Evolutionary conservation across 2,113 vertebrate genomes (phyloP), one percentile per base, ranked within the genome.

Genomic region (Strix uralensis): DNA sequence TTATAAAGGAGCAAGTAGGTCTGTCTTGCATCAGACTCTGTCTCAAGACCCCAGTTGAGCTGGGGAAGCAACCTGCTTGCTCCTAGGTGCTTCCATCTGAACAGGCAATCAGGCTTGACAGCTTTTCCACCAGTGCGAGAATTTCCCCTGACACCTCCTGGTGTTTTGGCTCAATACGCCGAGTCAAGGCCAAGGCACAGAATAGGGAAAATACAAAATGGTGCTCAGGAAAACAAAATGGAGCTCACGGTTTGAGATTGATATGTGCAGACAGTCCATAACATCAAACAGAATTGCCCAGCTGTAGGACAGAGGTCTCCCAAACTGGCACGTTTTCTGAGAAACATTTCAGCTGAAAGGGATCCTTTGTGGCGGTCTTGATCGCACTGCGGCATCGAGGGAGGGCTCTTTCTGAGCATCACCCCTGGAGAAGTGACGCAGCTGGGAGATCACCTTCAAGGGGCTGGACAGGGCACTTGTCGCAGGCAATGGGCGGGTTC

Each of bases 111-210:
- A 59, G 81, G 46, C 78, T 80, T 96, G 94, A 94, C 95, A 94
- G 96, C 86, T 83, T 23, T 70, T 93, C 88, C 88, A 93, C 80
- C 87, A 70, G 74, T 34, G 88, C 0, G 2, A 90, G 92, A 92
- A 93, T 96, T 93, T 66, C 85, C 88, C 75, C 92, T 93, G 90
- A 92, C 95, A 92, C 92, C 96, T 97, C 96, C 96, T 80, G 92
- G 96, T 94, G 96, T 92, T 96, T 95, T 94, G 95, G 96, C 96
- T 97, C 95, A 94, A 94, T 93, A 58, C 7, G 0, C 40, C 3
- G n/a, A 96, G 85, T 34, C 92, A 77, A 86, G 94, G 85, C 93
- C 93, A 80, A 96, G 88, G 74, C 93, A 54, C 46, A 83, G 94
- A 95, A 94, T 59, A 92, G 79, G 67, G 71, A 8, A 82, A 36